Conservation (phyloP, 1,140 invertebrate genomes). For the Leptonema lineaticorne region DNA sequence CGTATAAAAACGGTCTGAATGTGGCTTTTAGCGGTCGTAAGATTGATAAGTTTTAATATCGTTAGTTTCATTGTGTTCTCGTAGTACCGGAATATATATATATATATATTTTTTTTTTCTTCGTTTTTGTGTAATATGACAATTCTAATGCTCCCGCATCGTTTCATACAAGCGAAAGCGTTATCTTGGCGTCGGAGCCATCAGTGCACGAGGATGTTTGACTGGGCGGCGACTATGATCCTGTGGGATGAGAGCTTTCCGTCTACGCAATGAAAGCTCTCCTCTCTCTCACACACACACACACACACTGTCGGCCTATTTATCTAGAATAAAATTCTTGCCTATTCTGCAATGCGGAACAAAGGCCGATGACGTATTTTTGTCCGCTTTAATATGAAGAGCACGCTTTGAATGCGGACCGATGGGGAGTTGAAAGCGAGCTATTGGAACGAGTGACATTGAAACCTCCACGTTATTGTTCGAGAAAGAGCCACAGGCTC, state of each 20-base stretch:
- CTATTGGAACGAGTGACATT: no score
- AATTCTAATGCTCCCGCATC: neutral
- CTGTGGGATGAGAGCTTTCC: neutral
- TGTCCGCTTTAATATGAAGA: conserved; percentile 24
- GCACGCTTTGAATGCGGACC: conserved; percentile 25
- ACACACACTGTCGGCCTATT: no score
- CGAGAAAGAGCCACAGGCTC: no score
- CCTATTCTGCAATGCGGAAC: conserved; percentile 29
- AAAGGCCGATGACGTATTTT: conserved; percentile 28
- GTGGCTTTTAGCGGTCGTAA: neutral
- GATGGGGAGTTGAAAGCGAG: no score
- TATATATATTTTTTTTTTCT: neutral
- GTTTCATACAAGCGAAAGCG: no score
- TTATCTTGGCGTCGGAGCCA: neutral
- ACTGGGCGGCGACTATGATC: no score
- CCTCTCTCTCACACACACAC: no score
- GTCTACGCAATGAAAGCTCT: conserved; percentile 12
- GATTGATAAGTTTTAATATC: neutral
- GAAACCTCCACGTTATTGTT: no score
- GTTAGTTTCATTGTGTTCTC: no score
- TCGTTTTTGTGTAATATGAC: neutral
- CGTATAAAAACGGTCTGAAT: neutral
- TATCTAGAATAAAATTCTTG: conserved; percentile 28
- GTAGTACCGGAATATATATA: neutral
- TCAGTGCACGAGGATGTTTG: neutral